Conservation (phyloP, 1,140 invertebrate genomes). For the Diprion similis region DNA sequence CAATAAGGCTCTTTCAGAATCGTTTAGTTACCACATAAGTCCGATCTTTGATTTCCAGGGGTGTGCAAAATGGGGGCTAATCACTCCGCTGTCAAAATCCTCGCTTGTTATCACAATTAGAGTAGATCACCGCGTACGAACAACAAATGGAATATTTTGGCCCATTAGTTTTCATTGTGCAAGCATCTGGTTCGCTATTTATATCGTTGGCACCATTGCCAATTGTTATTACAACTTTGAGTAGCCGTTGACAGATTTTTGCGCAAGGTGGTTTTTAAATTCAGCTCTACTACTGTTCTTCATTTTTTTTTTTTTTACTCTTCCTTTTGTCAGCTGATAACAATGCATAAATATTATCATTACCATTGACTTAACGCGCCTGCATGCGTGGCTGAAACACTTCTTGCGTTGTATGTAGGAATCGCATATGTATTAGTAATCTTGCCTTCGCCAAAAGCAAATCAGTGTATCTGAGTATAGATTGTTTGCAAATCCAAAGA, state of each 20-base stretch:
- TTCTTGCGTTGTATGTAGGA: not conserved
- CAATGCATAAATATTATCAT: not conserved
- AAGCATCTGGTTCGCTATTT: not conserved
- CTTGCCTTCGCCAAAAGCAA: not conserved
- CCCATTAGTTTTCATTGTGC: not conserved
- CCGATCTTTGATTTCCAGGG: slow-evolving; percentile 29
- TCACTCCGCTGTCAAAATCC: slow-evolving; percentile 30
- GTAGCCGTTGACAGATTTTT: not conserved
- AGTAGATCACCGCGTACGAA: slow-evolving; percentile 3
- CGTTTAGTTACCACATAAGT: no score
- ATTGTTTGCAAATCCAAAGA: no score
- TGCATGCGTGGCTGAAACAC: no score
- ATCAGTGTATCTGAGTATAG: not conserved
- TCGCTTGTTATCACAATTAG: slow-evolving; percentile 27
- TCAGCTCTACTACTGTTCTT: not conserved
- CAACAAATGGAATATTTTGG: not conserved
- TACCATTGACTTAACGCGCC: no score
- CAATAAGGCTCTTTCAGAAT: no score
- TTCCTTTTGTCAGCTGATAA: not conserved
- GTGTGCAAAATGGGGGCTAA: not conserved
- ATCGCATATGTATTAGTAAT: not conserved
- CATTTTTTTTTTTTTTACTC: not conserved
- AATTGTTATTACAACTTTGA: not conserved
- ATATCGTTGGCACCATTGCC: not conserved
- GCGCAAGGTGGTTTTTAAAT: not conserved